A percentile compares a stretch with the other conserved stretches of the same genome.
These are phyloP conservation scores for Aphis craccivora DNA, from an alignment of 1,140 invertebrate genomes.

Conservation along the genomic window DNA sequence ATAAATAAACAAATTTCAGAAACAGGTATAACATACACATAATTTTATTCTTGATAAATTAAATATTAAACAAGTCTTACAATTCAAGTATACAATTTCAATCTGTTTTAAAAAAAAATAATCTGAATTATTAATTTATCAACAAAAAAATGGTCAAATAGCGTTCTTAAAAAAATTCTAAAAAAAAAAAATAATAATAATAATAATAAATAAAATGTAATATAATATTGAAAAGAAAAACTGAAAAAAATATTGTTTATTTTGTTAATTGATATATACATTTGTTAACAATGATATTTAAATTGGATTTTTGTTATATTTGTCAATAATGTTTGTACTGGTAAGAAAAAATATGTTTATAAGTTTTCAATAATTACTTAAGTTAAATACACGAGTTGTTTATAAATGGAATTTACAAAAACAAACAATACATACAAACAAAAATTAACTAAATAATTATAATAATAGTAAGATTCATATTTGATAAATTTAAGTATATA, in stretches of 20 bases:
- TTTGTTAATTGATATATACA: neutral
- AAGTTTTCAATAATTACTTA: neutral
- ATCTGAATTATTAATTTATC: too few species aligned
- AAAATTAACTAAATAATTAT: neutral
- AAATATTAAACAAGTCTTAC: too few species aligned
- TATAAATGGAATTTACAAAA: constrained; percentile 2
- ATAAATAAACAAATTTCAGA: neutral
- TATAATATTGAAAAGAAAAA: constrained; percentile 10
- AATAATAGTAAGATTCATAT: neutral
- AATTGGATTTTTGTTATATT: neutral
- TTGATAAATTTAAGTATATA: neutral
- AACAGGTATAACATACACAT: neutral
- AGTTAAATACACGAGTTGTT: neutral
- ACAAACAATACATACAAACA: neutral
- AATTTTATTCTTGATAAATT: too few species aligned
- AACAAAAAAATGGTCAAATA: neutral
- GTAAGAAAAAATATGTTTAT: neutral
- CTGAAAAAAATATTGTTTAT: constrained; percentile 10
- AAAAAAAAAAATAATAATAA: neutral
- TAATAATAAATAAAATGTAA: neutral
- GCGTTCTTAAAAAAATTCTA: neutral
- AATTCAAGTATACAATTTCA: too few species aligned
- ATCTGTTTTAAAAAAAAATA: too few species aligned
- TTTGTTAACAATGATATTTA: neutral
- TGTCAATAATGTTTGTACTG: neutral